Percentiles rank a stretch among this genome's conserved stretches.
These are phyloP conservation scores for Megaustenia siamemsis DNA, from an alignment of 2,888 invertebrate species.

Conservation along the genomic window DNA sequence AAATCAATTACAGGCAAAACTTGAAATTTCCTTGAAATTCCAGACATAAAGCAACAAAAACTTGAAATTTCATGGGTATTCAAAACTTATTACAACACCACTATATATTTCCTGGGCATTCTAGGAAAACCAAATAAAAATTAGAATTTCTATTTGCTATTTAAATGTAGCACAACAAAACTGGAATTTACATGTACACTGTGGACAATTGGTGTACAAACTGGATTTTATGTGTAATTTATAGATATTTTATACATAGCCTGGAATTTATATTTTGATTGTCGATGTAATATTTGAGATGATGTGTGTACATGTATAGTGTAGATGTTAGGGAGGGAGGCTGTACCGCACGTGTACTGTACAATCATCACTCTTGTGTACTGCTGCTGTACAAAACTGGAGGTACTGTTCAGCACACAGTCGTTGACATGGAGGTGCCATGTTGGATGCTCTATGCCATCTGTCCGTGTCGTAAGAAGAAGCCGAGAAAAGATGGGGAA, in stretches of 20 bases:
- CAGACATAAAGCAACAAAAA: too few species aligned
- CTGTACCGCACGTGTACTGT: too few species aligned
- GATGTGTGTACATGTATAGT: background rate
- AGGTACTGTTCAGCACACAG: background rate
- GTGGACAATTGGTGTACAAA: too few species aligned
- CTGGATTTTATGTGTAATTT: background rate
- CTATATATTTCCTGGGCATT: background rate
- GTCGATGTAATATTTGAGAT: background rate
- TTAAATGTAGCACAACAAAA: background rate
- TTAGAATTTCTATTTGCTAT: background rate
- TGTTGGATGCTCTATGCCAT: constrained; percentile 49
- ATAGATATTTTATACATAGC: background rate
- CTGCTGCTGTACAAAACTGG: background rate
- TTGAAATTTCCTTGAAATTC: too few species aligned
- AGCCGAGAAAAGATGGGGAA: constrained; percentile 21
- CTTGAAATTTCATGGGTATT: too few species aligned
- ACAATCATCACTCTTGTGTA: too few species aligned
- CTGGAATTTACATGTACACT: background rate
- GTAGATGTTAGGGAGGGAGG: background rate
- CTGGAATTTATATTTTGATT: background rate
- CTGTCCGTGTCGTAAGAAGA: constrained; percentile 53
- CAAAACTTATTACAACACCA: too few species aligned
- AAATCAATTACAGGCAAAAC: too few species aligned
- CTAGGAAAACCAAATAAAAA: background rate
- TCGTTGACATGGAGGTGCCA: constrained; percentile 29